A percentile compares a stretch with the other conserved stretches of the same genome.
Evolutionary conservation across 30 jellyfish, hydroid and myxozoan species (phyloP).

Genomic region (Hydra vulgaris): DNA sequence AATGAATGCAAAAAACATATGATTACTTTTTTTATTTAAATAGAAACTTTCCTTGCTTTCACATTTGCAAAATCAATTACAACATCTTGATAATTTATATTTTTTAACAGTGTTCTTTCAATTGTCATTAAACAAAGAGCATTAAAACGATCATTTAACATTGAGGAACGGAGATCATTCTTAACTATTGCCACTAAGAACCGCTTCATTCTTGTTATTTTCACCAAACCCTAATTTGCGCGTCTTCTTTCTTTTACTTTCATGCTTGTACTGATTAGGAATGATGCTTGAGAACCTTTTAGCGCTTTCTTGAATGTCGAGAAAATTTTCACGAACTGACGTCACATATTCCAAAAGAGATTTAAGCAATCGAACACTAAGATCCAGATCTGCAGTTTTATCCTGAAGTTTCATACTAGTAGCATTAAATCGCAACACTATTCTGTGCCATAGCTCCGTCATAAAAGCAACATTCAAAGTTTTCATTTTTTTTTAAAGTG

Average conservation of each 20-base stretch:
- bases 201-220: not conserved
- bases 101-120: too few relatives aligned
- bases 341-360: not conserved
- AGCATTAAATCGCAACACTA: not conserved
- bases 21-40: too few relatives aligned
- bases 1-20: too few relatives aligned
- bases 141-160: too few relatives aligned
- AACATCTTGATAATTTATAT: too few relatives aligned
- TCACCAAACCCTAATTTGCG: not conserved
- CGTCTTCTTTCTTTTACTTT: constrained; percentile 2
- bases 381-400: not conserved
- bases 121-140: too few relatives aligned
- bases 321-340: not conserved
- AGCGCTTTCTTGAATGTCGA: not conserved
- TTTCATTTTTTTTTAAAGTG: not conserved
- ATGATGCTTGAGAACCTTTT: not conserved
- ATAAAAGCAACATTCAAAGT: not conserved
- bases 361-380: not conserved
- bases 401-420: not conserved
- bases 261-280: not conserved
- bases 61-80: too few relatives aligned
- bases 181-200: not conserved
- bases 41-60: too few relatives aligned
- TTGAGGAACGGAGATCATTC: too few relatives aligned
- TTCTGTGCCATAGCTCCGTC: not conserved